Base-by-base conservation (phyloP, 2,113 vertebrate species). In the Myotis brandtii region DNA sequence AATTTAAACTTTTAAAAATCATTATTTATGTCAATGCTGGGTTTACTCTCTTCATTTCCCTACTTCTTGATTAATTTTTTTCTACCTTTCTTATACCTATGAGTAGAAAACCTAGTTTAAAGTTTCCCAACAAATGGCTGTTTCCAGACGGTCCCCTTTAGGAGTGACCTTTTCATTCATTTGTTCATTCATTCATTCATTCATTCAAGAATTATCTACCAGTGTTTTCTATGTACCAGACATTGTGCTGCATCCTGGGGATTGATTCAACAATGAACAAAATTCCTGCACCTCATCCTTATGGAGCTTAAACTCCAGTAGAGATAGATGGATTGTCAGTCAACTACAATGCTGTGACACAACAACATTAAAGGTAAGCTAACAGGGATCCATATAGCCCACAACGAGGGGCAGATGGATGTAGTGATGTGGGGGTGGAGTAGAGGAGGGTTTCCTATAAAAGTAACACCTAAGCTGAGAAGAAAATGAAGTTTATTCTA, bases 121-220 rank as follows among this genome's bases (percentile, higher is more conserved):
- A 87, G 64, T 83, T 91, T 90, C 75, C 75, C 84, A 75, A 76
- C 86, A 76, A 76, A 81, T 89, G 82, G 91, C 23, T 97, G 34
- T 95, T 96, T 93, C 86, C 83, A 89, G 56, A 96, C 86, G 40
- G 69, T 95, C 64, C 50, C 37, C 59, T 92, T 88, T 32, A 79
- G 62, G 34, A 87, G 17, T 88, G 86, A 95, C 30, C 72, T 91
- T 89, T 70, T 70, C 86, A 70, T 50, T 91, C 82, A n/a, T n/a
- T n/a, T n/a, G n/a, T n/a, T n/a, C n/a, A n/a, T 69, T 70, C 86
- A 70, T 50, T 91, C 82, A 85, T 48, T 86, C 20, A 40, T 92
- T 94, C 82, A 91, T 70, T 50, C 12, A 76, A 92, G 73, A 66
- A 82, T 73, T 75, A 89, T 34, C 70, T 85, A 82, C 16, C 13